Evolutionary conservation across 2,797 vertebrate species (phyloP), one percentile per base, ranked within the genome.

Genomic region (Antrozous pallidus): DNA sequence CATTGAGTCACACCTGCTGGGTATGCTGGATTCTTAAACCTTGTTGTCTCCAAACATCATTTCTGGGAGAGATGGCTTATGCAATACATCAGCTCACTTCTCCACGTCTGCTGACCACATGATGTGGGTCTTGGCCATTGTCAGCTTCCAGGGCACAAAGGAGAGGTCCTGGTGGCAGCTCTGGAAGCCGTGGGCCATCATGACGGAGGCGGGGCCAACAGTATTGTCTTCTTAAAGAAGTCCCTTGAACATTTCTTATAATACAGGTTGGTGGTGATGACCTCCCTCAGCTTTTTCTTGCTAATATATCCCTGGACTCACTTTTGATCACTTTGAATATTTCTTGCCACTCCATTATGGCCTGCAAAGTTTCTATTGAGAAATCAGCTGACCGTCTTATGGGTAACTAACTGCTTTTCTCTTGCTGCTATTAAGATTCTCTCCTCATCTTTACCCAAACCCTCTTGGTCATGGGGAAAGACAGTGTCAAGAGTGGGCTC

Each of bases 11-110:
- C n/a, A n/a, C n/a, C n/a, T n/a, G n/a, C n/a, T n/a, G n/a, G n/a
- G n/a, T n/a, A 61, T 14, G 28, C 58, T 61, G 28, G 97, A 99
- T 99, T 89, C 99, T 98, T 90, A 99, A 98, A 33, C 26, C 99
- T 99, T 97, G 28, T 99, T 99, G 97, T 99, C 99, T 81, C 99
- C 99, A 97, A 99, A 99, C 98, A 99, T 98, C 99, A 99, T 99
- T 98, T 99, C 99, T 12, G 99, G 99, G 42, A 99, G 98, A 70
- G 98, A 98, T 2, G 99, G 99, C 99, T 99, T 99, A 83, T 98
- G 98, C 97, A 99, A 98, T 94, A 99, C 99, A 79, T 99, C 99
- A 11, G 54, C 99, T 97, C 99, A 97, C 94, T 98, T 98, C 97
- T 99, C 99, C 58, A 99, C 98, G 94, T 99, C 99, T 93, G 99